Base-by-base conservation (phyloP, 2,113 vertebrate species). In the Panthera leo region DNA sequence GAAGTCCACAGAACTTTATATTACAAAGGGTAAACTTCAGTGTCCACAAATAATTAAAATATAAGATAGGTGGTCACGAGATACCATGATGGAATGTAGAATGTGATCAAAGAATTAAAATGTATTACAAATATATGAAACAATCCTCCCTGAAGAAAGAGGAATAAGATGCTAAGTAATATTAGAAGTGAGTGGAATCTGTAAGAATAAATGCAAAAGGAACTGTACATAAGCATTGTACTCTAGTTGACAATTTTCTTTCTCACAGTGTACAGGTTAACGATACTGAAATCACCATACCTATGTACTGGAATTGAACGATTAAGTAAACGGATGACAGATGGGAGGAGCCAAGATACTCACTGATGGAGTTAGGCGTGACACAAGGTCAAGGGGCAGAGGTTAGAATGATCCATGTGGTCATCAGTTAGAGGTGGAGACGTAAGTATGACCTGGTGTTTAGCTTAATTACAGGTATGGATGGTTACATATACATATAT, bases 131-230 rank as follows among this genome's bases (percentile, higher is more conserved):
- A 78, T 53, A 13, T n/a, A 61, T 91, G 42, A 90, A 79, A 87
- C 45, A 71, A 11, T 34, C 18, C 85, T 12, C 63, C 63, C 27
- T 79, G 27, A 63, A 94, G 55, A n/a, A 23, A 65, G 16, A 90
- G 34, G n/a, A 96, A 53, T 42, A 88, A 92, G 65, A 45, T 92
- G 29, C 18, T 82, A 61, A 65, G n/a, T 71, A 73, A 80, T 71
- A 83, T 8, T 71, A 53, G 53, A 93, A 71, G 39, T 90, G 19
- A 90, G 84, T 14, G 29, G 48, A 80, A 42, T 79, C n/a, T 90
- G 8, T 79, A 90, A 83, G n/a, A 85, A 79, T 63, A 93, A 89
- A 85, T 61, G 53, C 65, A 94, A 65, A 96, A 86, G 63, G n/a
- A 86, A 65, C 21, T 80, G 3, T 85, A 90, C 21, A 31, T 63